Evolutionary conservation across 2,888 invertebrate species (phyloP).

Genomic region (Sminthurinus aureus): DNA sequence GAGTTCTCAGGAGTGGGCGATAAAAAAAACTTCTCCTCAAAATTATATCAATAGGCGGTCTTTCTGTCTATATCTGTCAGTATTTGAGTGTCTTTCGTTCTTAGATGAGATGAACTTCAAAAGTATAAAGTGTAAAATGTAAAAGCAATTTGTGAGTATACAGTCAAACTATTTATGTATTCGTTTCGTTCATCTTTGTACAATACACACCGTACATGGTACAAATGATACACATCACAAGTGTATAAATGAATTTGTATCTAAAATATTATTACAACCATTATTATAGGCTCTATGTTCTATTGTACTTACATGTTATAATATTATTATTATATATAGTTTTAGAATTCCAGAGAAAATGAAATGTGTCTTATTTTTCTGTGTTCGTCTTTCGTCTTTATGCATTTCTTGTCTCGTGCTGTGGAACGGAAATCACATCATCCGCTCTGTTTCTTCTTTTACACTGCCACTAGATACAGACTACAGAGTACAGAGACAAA

Average conservation of each 20-base stretch:
- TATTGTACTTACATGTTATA: no score
- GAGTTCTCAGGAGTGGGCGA: slow-evolving; percentile 50
- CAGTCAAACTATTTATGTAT: slow-evolving; percentile 4
- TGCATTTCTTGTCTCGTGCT: slow-evolving; percentile 40
- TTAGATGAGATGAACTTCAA: slow-evolving; percentile 14
- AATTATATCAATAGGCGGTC: slow-evolving; percentile 60
- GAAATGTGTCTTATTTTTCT: slow-evolving; percentile 45
- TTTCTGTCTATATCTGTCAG: neutral
- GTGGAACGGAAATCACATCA: slow-evolving; percentile 48
- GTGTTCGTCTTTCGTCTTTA: neutral
- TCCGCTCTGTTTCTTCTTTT: slow-evolving; percentile 38
- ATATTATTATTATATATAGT: slow-evolving; percentile 4
- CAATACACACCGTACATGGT: neutral
- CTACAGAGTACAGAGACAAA: neutral
- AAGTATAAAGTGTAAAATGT: no score
- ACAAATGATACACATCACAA: neutral
- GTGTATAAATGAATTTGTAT: neutral
- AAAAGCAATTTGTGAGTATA: no score
- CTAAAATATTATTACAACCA: neutral
- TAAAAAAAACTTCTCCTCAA: slow-evolving; percentile 53
- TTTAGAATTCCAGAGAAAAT: slow-evolving; percentile 45
- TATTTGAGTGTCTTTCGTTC: slow-evolving; percentile 6
- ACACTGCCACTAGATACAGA: neutral
- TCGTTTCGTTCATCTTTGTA: neutral
- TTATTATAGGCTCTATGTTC: no score